These are phyloP conservation scores for Pelecanus crispus DNA, from an alignment of 2,113 vertebrate species.

Conservation along the genomic window DNA sequence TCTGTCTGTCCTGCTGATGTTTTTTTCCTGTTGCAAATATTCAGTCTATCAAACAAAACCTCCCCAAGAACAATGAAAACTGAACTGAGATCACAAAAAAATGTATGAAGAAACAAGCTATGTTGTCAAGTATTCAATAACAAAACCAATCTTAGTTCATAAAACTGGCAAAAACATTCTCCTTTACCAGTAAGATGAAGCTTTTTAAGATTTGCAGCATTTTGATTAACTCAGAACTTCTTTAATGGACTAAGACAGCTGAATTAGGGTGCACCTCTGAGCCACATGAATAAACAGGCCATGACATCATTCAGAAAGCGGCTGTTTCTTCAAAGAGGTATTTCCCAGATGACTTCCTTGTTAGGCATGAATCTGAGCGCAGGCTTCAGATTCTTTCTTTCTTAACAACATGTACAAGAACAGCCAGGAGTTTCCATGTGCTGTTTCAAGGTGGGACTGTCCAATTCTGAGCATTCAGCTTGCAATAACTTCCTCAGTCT, in stretches of 20 bases:
- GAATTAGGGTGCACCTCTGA: neutral
- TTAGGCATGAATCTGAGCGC: neutral
- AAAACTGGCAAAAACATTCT: neutral
- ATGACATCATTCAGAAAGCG: fast-evolving
- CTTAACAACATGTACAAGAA: neutral
- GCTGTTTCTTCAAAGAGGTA: neutral
- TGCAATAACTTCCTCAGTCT: neutral
- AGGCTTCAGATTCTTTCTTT: neutral
- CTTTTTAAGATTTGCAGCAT: neutral
- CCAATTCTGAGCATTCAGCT: neutral
- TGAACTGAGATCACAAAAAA: neutral
- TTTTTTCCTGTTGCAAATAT: neutral
- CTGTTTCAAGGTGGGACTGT: neutral
- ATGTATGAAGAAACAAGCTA: neutral
- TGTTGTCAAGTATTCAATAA: neutral
- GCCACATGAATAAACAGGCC: neutral
- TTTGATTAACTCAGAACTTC: neutral
- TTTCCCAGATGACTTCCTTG: neutral
- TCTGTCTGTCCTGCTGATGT: neutral
- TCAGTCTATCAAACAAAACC: neutral
- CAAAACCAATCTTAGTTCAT: neutral
- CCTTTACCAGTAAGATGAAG: neutral
- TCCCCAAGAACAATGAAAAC: neutral
- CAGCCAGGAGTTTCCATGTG: neutral
- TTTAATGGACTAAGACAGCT: neutral